Evolutionary conservation across 2,888 invertebrate species (phyloP).

Genomic region (Sialis lutaria): DNA sequence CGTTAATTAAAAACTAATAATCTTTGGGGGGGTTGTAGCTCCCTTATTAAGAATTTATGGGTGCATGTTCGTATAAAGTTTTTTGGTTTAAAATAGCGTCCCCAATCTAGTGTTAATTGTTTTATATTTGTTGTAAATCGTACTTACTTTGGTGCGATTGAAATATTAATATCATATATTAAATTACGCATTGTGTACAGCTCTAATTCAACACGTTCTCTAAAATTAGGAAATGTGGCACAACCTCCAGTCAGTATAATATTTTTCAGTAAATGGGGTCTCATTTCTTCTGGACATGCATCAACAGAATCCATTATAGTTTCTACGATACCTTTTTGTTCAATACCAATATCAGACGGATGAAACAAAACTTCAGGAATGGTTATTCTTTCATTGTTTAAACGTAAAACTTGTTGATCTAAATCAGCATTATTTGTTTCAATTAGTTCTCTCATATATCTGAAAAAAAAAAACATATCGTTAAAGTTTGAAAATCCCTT

Average conservation of each 20-base stretch:
- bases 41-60: too few relatives aligned
- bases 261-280: slow-evolving; percentile 61
- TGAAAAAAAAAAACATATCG: too few relatives aligned
- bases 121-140: too few relatives aligned
- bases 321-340: slow-evolving; percentile 82
- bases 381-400: slow-evolving; percentile 88
- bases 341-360: slow-evolving; percentile 87
- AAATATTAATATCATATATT: slow-evolving; percentile 59
- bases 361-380: slow-evolving; percentile 90
- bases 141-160: slow-evolving; percentile 34
- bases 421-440: slow-evolving; percentile 26
- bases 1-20: too few relatives aligned
- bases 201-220: slow-evolving; percentile 59
- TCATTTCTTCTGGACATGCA: slow-evolving; percentile 53
- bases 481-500: too few relatives aligned
- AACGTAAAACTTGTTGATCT: slow-evolving; percentile 59
- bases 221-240: slow-evolving; percentile 66
- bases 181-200: slow-evolving; percentile 62
- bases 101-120: too few relatives aligned
- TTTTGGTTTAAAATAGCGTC: too few relatives aligned
- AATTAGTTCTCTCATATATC: slow-evolving; percentile 14
- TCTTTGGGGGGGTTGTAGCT: too few relatives aligned
- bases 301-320: slow-evolving; percentile 64
- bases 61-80: too few relatives aligned
- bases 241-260: slow-evolving; percentile 75